Evolutionary conservation across 2,888 invertebrate species (phyloP).

Genomic region (Standfussiana lucernea): DNA sequence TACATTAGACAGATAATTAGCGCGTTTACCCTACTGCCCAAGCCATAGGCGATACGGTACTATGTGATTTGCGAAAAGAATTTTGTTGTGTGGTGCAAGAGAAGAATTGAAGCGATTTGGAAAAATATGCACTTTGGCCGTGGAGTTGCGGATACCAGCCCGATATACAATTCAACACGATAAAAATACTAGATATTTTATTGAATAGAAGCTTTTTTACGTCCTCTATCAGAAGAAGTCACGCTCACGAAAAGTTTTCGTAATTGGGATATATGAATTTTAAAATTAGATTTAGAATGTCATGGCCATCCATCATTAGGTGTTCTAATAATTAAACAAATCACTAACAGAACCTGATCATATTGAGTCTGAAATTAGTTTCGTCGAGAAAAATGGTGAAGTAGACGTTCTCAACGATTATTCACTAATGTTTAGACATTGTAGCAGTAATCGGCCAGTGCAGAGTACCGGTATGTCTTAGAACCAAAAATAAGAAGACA

Average conservation of each 20-base stretch:
- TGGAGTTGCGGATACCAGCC: background rate
- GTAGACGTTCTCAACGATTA: background rate
- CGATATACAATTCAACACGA: background rate
- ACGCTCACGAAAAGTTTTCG: background rate
- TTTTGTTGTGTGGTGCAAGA: conserved; percentile 18
- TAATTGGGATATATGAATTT: background rate
- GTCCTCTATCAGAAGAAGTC: background rate
- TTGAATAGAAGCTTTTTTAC: background rate
- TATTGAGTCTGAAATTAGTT: background rate
- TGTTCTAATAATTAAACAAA: background rate
- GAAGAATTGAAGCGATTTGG: background rate
- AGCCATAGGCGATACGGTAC: conserved; percentile 11
- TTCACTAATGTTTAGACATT: background rate
- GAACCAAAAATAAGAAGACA: background rate
- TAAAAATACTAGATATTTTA: background rate
- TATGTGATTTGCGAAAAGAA: conserved; percentile 25
- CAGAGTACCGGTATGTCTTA: background rate
- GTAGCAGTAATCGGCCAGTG: background rate
- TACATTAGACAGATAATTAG: conserved; percentile 62
- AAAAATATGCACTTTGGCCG: background rate
- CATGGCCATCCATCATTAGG: conserved; percentile 13
- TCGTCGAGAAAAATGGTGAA: background rate
- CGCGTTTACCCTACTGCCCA: conserved; percentile 34
- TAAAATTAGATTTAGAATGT: background rate
- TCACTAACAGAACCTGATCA: background rate